phyloP scores from a whole-genome alignment of 2,888 invertebrate species.

The Brachypalpus laphriformis region DNA sequence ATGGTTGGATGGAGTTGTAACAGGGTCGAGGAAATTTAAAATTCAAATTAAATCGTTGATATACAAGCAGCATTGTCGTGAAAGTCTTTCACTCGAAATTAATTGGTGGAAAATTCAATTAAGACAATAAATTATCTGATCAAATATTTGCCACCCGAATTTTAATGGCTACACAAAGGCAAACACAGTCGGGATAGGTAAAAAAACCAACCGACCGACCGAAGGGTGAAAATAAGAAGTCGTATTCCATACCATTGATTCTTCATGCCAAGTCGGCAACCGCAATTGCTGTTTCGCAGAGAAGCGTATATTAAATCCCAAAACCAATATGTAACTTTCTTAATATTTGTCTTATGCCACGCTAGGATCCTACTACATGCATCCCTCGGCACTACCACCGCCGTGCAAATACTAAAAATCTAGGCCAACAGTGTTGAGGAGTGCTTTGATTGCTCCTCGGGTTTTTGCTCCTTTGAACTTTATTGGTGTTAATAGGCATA shows the following conservation, averaged over 20 bases:
- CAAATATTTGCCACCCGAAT: constrained; percentile 67
- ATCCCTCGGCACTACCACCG: not conserved
- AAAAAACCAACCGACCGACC: constrained; percentile 1
- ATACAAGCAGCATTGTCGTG: constrained; percentile 51
- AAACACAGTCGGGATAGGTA: not conserved
- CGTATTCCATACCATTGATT: constrained; percentile 51
- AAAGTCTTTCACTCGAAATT: constrained; percentile 56
- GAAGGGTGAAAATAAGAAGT: constrained; percentile 9
- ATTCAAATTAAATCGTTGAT: constrained; percentile 65
- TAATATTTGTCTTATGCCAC: constrained; percentile 69
- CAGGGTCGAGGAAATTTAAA: constrained; percentile 57
- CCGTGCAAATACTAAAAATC: constrained; percentile 51
- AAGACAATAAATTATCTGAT: constrained; percentile 69
- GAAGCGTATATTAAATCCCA: constrained; percentile 61
- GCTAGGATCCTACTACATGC: constrained; percentile 11
- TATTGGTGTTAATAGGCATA: constrained; percentile 74
- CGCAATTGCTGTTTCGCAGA: constrained; percentile 38
- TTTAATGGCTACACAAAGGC: constrained; percentile 42
- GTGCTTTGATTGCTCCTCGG: constrained; percentile 70
- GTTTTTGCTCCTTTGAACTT: constrained; percentile 72
- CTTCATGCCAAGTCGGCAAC: constrained; percentile 27
- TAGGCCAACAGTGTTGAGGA: constrained; percentile 66
- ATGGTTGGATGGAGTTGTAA: constrained; percentile 1
- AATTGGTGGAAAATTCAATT: constrained; percentile 71
- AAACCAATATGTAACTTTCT: constrained; percentile 72